These are phyloP conservation scores for Thera britannica DNA, from an alignment of 2,888 invertebrate species.

Conservation along the genomic window DNA sequence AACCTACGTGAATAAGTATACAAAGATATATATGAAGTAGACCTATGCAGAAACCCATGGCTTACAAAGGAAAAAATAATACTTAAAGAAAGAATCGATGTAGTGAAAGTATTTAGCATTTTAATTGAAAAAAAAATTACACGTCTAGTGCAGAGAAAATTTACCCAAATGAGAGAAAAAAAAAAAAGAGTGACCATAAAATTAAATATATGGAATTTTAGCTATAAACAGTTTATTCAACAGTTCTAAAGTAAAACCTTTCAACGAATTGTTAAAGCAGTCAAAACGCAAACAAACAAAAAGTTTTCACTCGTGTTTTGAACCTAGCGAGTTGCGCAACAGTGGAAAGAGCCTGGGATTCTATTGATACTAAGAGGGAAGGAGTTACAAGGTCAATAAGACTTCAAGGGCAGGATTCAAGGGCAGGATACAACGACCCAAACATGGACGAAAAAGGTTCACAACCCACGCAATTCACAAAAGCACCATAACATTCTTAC, in stretches of 20 bases:
- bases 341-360: constrained; percentile 12
- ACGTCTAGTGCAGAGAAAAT: too few relatives aligned
- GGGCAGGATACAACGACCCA: constrained; percentile 4
- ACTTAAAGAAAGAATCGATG: too few relatives aligned
- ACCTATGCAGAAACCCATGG: too few relatives aligned
- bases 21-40: too few relatives aligned
- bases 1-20: not conserved
- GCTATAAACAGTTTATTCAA: not conserved
- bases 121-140: too few relatives aligned
- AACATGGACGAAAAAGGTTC: not conserved
- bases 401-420: not conserved
- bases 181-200: not conserved
- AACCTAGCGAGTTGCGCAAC: constrained; percentile 22
- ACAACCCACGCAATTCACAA: too few relatives aligned
- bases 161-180: not conserved
- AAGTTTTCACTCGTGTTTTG: constrained; percentile 8
- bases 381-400: constrained; percentile 8
- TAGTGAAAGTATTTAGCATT: too few relatives aligned
- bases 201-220: not conserved
- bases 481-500: too few relatives aligned
- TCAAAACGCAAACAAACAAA: constrained; percentile 3
- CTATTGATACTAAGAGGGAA: not conserved
- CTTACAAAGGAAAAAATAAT: too few relatives aligned
- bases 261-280: not conserved
- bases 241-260: not conserved